Conservation (phyloP, 1,140 invertebrate species). For the Ceratitis capitata region DNA sequence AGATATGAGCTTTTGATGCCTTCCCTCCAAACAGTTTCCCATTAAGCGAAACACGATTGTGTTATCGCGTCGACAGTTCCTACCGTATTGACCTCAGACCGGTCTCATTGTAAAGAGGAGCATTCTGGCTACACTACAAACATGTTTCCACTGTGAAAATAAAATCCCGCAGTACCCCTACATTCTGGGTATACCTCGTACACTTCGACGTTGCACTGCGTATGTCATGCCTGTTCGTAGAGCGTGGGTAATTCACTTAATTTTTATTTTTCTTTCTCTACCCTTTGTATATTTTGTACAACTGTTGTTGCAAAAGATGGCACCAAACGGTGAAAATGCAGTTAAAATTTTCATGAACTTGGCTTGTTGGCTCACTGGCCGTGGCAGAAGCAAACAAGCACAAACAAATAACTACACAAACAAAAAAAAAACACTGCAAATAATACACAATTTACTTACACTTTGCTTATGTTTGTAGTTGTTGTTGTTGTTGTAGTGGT, state of each 20-base stretch:
- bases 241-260: not conserved
- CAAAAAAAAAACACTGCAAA: not conserved
- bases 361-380: constrained; percentile 30
- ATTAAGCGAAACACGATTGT: too few relatives aligned
- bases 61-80: too few relatives aligned
- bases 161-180: too few relatives aligned
- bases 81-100: too few relatives aligned
- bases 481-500: not conserved
- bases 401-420: not conserved
- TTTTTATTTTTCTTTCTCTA: not conserved
- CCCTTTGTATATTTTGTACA: not conserved
- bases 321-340: not conserved
- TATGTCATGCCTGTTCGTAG: not conserved
- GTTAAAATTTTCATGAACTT: constrained; percentile 29
- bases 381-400: not conserved
- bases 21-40: too few relatives aligned
- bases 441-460: not conserved
- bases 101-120: too few relatives aligned
- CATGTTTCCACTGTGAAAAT: too few relatives aligned
- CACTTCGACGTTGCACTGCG: too few relatives aligned
- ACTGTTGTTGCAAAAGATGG: not conserved
- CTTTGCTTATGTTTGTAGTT: not conserved
- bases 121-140: too few relatives aligned
- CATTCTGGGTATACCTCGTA: too few relatives aligned
- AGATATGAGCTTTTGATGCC: too few relatives aligned